phyloP scores from a whole-genome alignment of 2,888 invertebrate species.

The Acronicta alni region DNA sequence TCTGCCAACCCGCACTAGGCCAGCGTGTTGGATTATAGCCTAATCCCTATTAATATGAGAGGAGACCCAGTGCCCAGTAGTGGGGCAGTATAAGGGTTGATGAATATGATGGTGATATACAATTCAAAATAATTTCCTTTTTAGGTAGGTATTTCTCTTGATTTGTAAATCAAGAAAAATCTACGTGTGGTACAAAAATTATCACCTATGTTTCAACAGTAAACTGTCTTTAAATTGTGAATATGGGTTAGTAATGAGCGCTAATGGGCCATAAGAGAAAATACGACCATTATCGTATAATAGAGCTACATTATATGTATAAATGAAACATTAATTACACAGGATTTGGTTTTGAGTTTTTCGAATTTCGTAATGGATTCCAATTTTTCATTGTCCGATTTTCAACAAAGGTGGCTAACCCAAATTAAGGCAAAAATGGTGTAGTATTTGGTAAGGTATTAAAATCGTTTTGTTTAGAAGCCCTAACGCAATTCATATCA shows the following conservation, averaged over 20 bases:
- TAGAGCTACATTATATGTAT: constrained; percentile 34
- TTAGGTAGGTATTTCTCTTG: too few species aligned
- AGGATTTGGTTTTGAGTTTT: constrained; percentile 39
- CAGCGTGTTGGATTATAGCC: too few species aligned
- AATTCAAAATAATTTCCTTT: too few species aligned
- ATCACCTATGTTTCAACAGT: neutral
- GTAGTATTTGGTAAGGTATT: neutral
- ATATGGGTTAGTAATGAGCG: constrained; percentile 25
- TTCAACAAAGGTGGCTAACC: constrained; percentile 20
- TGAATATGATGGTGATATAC: too few species aligned
- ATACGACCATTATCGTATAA: constrained; percentile 24
- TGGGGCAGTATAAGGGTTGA: too few species aligned
- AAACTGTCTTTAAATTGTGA: constrained; percentile 26
- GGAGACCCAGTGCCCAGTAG: too few species aligned
- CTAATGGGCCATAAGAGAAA: constrained; percentile 39
- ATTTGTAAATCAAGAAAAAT: too few species aligned
- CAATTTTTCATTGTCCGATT: constrained; percentile 27
- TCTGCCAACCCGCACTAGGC: too few species aligned
- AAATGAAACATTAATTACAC: constrained; percentile 35
- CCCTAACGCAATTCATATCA: too few species aligned
- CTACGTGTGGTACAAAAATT: too few species aligned
- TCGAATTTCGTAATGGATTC: constrained; percentile 29
- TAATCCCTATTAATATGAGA: too few species aligned
- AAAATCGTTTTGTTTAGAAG: too few species aligned
- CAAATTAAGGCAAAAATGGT: neutral